These are phyloP conservation scores for Falco punctatus DNA, from an alignment of 2,113 vertebrate genomes.

Conservation along the genomic window DNA sequence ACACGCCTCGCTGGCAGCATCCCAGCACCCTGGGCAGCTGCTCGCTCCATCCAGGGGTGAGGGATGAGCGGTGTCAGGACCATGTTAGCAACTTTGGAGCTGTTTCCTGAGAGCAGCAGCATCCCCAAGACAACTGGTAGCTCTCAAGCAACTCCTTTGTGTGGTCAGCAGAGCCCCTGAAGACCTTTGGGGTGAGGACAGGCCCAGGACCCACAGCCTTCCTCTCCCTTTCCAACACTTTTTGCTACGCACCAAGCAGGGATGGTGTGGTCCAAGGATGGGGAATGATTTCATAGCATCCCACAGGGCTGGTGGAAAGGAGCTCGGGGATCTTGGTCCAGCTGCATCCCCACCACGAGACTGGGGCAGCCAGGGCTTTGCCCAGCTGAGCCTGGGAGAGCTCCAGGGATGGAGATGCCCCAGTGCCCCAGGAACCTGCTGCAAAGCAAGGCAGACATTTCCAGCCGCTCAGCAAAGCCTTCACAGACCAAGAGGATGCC, in stretches of 20 bases:
- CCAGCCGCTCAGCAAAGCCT: not conserved
- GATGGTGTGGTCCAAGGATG: not conserved
- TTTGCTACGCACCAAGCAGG: not conserved
- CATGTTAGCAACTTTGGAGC: not conserved
- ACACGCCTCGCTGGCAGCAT: not conserved
- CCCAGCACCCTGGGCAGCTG: accelerated
- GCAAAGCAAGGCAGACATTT: not conserved
- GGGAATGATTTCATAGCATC: not conserved
- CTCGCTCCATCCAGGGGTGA: not conserved
- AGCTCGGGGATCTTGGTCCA: not conserved
- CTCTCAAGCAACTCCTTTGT: not conserved
- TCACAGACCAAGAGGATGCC: not conserved
- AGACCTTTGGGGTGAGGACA: accelerated
- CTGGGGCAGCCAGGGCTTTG: accelerated
- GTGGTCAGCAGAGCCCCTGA: not conserved
- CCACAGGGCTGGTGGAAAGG: not conserved
- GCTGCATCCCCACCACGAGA: not conserved
- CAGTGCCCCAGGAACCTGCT: not conserved
- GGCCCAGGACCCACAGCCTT: not conserved
- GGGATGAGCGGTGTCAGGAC: accelerated
- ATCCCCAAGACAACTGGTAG: not conserved
- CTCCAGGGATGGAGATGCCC: not conserved
- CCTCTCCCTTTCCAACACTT: not conserved
- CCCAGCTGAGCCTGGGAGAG: not conserved
- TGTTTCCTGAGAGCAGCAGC: not conserved